A percentile compares a stretch with the other conserved stretches of the same genome.
Evolutionary conservation across 2,797 vertebrate genomes (phyloP).

Genomic region (Gobio occitaniae): DNA sequence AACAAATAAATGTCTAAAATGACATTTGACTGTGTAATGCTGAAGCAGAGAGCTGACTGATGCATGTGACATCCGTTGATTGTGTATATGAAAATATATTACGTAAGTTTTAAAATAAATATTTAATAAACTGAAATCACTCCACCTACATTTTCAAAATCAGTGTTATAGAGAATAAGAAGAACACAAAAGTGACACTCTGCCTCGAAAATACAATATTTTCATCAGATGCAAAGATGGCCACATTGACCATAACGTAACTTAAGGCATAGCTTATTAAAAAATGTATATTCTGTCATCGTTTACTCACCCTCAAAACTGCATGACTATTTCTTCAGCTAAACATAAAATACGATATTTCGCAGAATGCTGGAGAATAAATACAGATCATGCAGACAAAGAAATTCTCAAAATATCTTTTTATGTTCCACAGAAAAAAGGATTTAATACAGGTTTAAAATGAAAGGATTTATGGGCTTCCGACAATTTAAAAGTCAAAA

Average conservation of each 20-base stretch:
- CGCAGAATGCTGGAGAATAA: neutral
- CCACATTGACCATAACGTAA: neutral
- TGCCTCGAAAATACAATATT: neutral
- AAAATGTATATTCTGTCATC: neutral
- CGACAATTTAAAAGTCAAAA: neutral
- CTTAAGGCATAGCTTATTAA: neutral
- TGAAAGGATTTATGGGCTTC: neutral
- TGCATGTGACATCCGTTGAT: neutral
- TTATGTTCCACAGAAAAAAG: constrained; percentile 9
- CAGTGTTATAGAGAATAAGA: neutral
- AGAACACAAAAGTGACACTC: too few relatives aligned
- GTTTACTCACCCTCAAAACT: neutral
- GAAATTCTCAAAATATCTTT: neutral
- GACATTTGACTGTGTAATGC: neutral
- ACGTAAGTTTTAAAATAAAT: neutral
- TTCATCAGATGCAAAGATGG: neutral
- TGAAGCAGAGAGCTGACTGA: neutral
- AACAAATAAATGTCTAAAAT: neutral
- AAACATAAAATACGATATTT: neutral
- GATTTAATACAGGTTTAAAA: neutral
- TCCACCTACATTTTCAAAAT: too few relatives aligned
- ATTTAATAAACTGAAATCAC: neutral
- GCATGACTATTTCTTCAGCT: neutral
- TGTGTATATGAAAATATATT: neutral
- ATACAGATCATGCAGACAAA: neutral